Conservation (phyloP, 2,888 invertebrate species). For the Tetragonula carbonaria region DNA sequence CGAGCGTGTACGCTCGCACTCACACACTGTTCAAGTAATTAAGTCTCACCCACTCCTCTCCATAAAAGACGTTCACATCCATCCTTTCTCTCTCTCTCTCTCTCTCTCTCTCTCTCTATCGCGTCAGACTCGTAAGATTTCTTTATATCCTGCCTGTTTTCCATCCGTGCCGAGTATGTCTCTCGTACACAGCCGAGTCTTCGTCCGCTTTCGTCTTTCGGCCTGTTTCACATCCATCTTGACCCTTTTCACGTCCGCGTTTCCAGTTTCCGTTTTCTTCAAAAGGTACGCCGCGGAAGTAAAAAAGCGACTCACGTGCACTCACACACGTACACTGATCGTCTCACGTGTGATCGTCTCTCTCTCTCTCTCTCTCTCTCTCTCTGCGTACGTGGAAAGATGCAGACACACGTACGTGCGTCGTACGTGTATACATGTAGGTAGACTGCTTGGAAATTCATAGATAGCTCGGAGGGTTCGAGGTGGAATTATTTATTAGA, state of each 20-base stretch:
- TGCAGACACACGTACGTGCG: background rate
- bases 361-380: background rate
- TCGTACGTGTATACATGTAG: background rate
- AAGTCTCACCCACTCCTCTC: slow-evolving; percentile 37
- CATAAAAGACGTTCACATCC: slow-evolving; percentile 16
- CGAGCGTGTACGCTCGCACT: background rate
- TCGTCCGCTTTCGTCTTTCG: slow-evolving; percentile 6
- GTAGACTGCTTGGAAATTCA: slow-evolving; percentile 26
- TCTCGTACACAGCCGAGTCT: background rate
- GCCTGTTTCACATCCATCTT: slow-evolving; percentile 59
- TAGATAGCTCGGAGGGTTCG: background rate
- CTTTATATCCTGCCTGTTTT: slow-evolving; percentile 44
- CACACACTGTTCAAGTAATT: slow-evolving; percentile 52
- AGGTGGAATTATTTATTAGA: slow-evolving; percentile 7
- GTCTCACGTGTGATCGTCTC: slow-evolving; percentile 13
- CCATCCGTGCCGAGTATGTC: slow-evolving; percentile 17
- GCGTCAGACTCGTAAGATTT: slow-evolving; percentile 41
- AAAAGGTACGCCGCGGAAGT: slow-evolving; percentile 29
- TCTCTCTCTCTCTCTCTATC: background rate
- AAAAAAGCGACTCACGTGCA: slow-evolving; percentile 4
- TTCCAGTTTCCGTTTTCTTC: slow-evolving; percentile 47
- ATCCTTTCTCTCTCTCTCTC: background rate
- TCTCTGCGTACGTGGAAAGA: background rate
- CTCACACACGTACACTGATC: slow-evolving; percentile 18
- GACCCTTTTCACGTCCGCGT: slow-evolving; percentile 56